Evolutionary conservation across 2,113 vertebrate species (phyloP).

Genomic region (Erpornis zantholeuca): DNA sequence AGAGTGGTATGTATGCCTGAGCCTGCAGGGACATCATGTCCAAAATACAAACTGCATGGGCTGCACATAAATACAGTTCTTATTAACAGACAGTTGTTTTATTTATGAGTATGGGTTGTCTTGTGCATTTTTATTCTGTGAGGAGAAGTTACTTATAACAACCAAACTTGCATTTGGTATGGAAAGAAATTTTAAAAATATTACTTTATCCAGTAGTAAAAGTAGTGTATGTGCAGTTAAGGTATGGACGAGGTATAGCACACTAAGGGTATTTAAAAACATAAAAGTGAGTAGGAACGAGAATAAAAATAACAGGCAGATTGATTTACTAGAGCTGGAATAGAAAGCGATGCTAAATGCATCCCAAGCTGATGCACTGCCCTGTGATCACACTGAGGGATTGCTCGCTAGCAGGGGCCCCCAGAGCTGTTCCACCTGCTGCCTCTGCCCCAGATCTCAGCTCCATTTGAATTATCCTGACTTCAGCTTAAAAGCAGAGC

Average conservation of each 20-base stretch:
- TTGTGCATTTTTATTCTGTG: background rate
- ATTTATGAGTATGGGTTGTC: background rate
- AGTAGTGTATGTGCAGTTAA: background rate
- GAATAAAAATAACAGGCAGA: background rate
- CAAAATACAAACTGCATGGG: background rate
- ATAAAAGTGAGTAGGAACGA: background rate
- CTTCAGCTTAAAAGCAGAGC: background rate
- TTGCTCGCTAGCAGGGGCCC: accelerated
- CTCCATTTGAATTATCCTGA: background rate
- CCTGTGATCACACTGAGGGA: background rate
- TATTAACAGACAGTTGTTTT: background rate
- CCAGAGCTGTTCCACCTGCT: background rate
- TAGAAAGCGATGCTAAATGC: background rate
- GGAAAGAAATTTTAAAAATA: background rate
- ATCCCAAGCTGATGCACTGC: background rate
- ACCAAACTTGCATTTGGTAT: background rate
- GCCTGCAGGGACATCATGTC: background rate
- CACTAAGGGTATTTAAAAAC: background rate
- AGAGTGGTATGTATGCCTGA: background rate
- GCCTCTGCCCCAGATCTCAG: background rate
- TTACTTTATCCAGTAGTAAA: background rate
- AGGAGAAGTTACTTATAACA: background rate
- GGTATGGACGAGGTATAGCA: background rate
- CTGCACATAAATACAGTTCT: background rate
- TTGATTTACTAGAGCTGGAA: background rate